These are phyloP conservation scores for Drosophila yakuba DNA, from an alignment of 1,140 invertebrate genomes.

Conservation along the genomic window DNA sequence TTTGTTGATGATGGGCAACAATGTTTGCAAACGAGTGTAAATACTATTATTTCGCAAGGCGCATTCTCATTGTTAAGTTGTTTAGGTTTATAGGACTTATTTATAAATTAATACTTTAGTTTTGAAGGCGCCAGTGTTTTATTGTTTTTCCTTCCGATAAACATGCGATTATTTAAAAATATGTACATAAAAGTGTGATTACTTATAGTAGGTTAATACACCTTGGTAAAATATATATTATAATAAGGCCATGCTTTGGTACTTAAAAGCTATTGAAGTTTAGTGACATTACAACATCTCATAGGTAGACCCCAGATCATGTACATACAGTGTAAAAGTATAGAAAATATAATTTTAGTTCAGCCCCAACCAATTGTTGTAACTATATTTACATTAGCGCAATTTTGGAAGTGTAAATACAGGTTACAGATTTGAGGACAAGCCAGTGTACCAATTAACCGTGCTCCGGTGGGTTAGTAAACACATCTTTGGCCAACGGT, in stretches of 20 bases:
- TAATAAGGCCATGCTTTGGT: slow-evolving; percentile 8
- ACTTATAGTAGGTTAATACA: slow-evolving; percentile 11
- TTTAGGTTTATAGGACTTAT: neutral
- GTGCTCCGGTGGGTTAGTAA: slow-evolving; percentile 67
- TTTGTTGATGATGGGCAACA: neutral
- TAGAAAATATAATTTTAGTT: neutral
- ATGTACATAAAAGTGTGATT: slow-evolving; percentile 11
- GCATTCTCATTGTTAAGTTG: slow-evolving; percentile 5
- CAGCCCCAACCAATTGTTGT: neutral
- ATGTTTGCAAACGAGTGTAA: slow-evolving; percentile 8
- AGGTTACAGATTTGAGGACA: slow-evolving; percentile 4
- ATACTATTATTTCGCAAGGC: slow-evolving; percentile 12
- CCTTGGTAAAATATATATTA: slow-evolving; percentile 5
- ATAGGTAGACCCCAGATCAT: neutral
- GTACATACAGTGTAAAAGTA: slow-evolving; percentile 6
- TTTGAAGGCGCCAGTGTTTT: slow-evolving; percentile 15
- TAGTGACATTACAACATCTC: slow-evolving; percentile 1
- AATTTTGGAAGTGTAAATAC: slow-evolving; percentile 22
- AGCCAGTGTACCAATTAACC: slow-evolving; percentile 34
- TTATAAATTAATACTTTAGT: slow-evolving; percentile 8
- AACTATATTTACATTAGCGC: slow-evolving; percentile 25
- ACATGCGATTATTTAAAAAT: slow-evolving; percentile 29
- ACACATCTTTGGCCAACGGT: slow-evolving; percentile 51
- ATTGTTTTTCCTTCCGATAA: slow-evolving; percentile 23
- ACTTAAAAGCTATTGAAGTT: slow-evolving; percentile 5